These are phyloP conservation scores for Bufo gargarizans DNA, from an alignment of 2,113 vertebrate genomes.

Conservation along the genomic window DNA sequence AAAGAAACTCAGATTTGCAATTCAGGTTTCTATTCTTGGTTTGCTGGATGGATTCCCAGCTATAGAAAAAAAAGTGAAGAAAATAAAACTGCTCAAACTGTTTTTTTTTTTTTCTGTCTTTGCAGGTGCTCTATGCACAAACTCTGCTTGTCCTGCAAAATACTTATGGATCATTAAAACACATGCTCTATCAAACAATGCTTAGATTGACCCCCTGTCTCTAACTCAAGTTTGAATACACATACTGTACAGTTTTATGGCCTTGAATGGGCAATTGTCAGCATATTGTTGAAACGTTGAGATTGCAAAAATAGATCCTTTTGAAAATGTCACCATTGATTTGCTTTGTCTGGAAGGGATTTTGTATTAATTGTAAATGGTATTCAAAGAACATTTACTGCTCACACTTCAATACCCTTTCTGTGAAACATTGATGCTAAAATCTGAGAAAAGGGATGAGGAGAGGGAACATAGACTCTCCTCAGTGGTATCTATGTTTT, in stretches of 20 bases:
- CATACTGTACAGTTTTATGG: neutral
- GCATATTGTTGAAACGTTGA: neutral
- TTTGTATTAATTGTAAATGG: neutral
- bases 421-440: neutral
- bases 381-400: neutral
- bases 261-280: neutral
- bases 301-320: neutral
- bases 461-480: neutral
- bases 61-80: conserved; percentile 22
- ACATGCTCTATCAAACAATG: neutral
- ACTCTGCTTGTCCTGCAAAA: conserved; percentile 6
- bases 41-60: conserved; percentile 47
- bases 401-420: neutral
- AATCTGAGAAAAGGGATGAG: neutral
- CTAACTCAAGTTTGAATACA: neutral
- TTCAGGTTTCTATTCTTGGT: conserved; percentile 49
- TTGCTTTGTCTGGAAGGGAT: neutral
- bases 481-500: too few relatives aligned
- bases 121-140: conserved; percentile 40
- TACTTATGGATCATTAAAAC: neutral
- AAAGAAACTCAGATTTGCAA: conserved; percentile 46
- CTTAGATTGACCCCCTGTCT: neutral
- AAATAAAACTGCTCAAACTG: conserved; percentile 39
- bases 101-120: conserved; percentile 15
- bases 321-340: conserved; percentile 5